A percentile compares a stretch with the other conserved stretches of the same genome.
These are phyloP conservation scores for Conus ventricosus DNA, from an alignment of 1,140 invertebrate genomes.

Conservation along the genomic window DNA sequence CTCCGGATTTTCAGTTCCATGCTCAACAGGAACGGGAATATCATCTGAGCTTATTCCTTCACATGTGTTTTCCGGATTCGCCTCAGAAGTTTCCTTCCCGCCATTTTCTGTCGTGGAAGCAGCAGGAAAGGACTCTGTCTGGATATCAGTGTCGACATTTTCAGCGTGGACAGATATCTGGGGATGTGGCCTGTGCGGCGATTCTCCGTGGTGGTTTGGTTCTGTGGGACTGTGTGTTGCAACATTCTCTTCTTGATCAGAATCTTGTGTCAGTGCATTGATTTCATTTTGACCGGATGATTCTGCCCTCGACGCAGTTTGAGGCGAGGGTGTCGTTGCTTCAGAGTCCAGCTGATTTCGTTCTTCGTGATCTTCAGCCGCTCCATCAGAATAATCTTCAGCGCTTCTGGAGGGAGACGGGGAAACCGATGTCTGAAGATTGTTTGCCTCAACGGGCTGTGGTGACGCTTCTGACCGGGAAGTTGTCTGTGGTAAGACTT, in stretches of 20 bases:
- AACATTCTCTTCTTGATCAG: neutral
- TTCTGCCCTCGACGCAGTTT: neutral
- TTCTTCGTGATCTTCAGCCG: neutral
- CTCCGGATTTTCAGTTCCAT: no score
- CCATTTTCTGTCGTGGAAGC: neutral
- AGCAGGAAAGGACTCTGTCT: neutral
- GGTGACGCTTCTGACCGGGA: no score
- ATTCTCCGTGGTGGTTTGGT: neutral
- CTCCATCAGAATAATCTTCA: neutral
- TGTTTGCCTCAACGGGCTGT: neutral
- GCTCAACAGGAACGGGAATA: neutral
- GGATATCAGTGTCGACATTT: neutral
- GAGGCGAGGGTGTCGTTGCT: neutral
- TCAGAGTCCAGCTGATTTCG: neutral
- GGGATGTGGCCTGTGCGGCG: neutral
- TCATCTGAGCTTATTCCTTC: neutral
- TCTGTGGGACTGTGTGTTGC: neutral
- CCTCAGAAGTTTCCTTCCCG: no score
- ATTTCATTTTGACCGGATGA: neutral
- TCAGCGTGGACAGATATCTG: neutral
- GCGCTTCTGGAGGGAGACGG: neutral
- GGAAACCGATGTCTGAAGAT: neutral
- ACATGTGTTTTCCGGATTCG: neutral
- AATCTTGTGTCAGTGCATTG: neutral
- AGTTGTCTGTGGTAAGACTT: no score